Conservation (phyloP, 2,888 invertebrate genomes). For the Bursaphelenchus okinawaensis region DNA sequence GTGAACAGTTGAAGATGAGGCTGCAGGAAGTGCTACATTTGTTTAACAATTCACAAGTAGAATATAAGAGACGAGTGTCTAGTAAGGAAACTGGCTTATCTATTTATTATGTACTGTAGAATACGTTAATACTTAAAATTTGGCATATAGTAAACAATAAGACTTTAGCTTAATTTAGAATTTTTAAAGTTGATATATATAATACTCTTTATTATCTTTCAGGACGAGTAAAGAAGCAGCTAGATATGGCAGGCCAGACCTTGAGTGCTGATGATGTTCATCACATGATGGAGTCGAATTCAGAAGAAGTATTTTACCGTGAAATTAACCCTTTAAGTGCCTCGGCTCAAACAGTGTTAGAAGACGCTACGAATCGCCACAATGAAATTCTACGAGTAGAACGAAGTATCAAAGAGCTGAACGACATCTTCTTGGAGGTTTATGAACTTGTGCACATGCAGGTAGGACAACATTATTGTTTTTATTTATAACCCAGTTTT, state of each 20-base stretch:
- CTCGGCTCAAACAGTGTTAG: conserved; percentile 43
- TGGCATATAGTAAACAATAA: not conserved
- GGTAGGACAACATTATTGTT: too few relatives aligned
- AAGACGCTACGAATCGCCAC: conserved; percentile 67
- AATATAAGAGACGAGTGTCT: conserved; percentile 51
- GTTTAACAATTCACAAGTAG: conserved; percentile 48
- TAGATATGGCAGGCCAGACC: conserved; percentile 47
- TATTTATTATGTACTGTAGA: not conserved
- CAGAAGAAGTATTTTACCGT: conserved; percentile 46
- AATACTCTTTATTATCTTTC: conserved; percentile 17
- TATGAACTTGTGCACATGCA: conserved; percentile 78
- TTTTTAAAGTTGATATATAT: not conserved
- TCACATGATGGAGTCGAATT: conserved; percentile 44
- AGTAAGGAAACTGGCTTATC: too few relatives aligned
- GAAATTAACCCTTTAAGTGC: conserved; percentile 48
- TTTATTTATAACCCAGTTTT: too few relatives aligned
- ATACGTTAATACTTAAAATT: not conserved
- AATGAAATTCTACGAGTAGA: conserved; percentile 99
- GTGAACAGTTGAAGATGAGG: conserved; percentile 42
- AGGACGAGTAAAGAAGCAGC: conserved; percentile 50
- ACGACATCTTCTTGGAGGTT: conserved; percentile 99
- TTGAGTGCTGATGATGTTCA: conserved; percentile 43
- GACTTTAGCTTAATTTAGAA: not conserved
- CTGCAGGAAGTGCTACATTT: conserved; percentile 40
- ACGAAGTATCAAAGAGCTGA: conserved; percentile 95